Conservation (phyloP, 2,888 invertebrate species). For the Colletes collaris region DNA sequence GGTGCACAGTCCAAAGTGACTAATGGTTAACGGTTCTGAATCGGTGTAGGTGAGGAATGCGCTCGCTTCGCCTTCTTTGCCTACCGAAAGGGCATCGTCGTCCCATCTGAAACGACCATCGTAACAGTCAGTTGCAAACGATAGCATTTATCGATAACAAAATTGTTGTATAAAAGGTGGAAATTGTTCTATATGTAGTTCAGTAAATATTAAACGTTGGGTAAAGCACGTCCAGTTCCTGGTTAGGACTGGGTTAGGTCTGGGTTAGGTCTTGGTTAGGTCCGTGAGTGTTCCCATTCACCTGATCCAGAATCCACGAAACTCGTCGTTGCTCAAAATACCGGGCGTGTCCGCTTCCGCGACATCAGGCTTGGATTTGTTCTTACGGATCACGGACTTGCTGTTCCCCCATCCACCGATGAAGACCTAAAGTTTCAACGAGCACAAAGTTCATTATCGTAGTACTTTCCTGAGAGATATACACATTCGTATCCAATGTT, state of each 20-base stretch:
- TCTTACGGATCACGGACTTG: conserved; percentile 92
- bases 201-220: not conserved
- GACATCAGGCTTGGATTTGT: conserved; percentile 90
- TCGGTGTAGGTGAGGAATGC: conserved; percentile 91
- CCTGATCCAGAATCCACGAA: conserved; percentile 93
- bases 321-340: conserved; percentile 89
- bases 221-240: not conserved
- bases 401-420: conserved; percentile 95
- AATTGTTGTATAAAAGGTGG: too few relatives aligned
- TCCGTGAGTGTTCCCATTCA: conserved; percentile 74
- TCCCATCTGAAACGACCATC: conserved; percentile 70
- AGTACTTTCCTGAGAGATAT: not conserved
- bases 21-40: conserved; percentile 88
- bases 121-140: not conserved
- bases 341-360: conserved; percentile 89
- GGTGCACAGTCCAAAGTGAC: conserved; percentile 92
- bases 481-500: not conserved
- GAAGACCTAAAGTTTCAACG: conserved; percentile 85
- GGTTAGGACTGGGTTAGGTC: too few relatives aligned
- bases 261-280: too few relatives aligned
- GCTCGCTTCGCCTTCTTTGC: conserved; percentile 88
- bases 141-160: too few relatives aligned
- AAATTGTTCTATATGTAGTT: not conserved
- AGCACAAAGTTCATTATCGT: not conserved
- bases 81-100: conserved; percentile 85